Evolutionary conservation across 2,888 invertebrate genomes (phyloP), one percentile per base, ranked within the genome.

Genomic region (Lochmaea capreae): DNA sequence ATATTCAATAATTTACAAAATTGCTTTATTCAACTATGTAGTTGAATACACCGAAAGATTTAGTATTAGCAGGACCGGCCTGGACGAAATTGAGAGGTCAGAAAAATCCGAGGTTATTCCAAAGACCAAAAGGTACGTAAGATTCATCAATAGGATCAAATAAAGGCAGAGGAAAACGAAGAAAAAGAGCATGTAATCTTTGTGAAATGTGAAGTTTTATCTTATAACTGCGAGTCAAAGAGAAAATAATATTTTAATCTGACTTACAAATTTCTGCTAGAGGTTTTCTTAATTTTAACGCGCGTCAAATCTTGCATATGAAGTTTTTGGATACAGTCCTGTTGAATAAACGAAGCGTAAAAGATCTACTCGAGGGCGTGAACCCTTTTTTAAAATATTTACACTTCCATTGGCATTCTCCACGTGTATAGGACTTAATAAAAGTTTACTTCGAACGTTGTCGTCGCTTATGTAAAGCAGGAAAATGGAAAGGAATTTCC

Each of bases 331-430:
- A 9, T 54, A 16, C 54, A 16, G 16, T 16, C 10, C 54, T 54
- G 54, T 16, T 54, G 1, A 54, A 52, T 9, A 12, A 52, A 18
- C 18, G 18, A 54, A n/a, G 14, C 10, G 52, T 58, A 6, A 43
- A 26, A 46, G 46, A 10, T 8, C 22, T 42, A 22, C 46, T 22
- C 12, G 52, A 67, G 57, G 26, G 57, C 42, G 57, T 42, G 39
- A 18, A 22, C 59, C 46, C 46, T 26, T 18, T 67, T 54, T 59
- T 59, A 39, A 1, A 67, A 67, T 67, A 67, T 67, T 67, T 67
- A 67, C 46, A 43, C 26, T 46, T 67, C 67, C 46, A 59, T 67
- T 67, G 67, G 67, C 67, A 67, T 67, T 67, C 67, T n/a, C 26
- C 4, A 26, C 46, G 43, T n/a, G 26, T 22, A 54, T 54, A 12